Percentiles rank a stretch among this genome's conserved stretches.
phyloP scores from a whole-genome alignment of 2,888 invertebrate genomes.

The Pristionchus maxplancki region DNA sequence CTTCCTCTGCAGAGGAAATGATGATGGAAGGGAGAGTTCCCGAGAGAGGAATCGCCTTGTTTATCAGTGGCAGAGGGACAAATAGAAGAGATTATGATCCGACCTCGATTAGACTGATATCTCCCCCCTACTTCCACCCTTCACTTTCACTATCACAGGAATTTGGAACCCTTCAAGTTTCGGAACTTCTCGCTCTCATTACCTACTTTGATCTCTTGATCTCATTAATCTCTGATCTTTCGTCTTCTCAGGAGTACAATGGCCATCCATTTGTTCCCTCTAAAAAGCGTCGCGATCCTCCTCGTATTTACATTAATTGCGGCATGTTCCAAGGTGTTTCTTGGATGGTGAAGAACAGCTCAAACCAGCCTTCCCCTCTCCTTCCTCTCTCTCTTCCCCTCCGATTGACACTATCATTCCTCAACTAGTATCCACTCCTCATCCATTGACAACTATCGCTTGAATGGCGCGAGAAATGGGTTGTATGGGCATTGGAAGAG shows the following conservation, averaged over 20 bases:
- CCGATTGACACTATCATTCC: slow-evolving; percentile 42
- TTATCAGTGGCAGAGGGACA: neutral
- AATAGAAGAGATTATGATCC: slow-evolving; percentile 24
- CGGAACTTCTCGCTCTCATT: neutral
- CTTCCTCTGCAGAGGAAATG: neutral
- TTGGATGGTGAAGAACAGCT: slow-evolving; percentile 19
- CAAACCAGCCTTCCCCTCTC: slow-evolving; percentile 10
- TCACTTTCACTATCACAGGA: neutral
- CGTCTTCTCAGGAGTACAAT: neutral
- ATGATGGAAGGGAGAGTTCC: neutral
- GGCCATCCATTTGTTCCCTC: neutral
- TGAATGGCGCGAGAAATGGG: slow-evolving; percentile 35
- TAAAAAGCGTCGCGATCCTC: slow-evolving; percentile 34
- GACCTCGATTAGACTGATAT: slow-evolving; percentile 32
- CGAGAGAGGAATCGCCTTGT: neutral
- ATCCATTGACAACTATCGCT: slow-evolving; percentile 22
- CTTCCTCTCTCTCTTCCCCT: neutral
- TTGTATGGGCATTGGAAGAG: neutral
- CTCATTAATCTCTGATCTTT: neutral
- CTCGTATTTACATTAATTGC: slow-evolving; percentile 40
- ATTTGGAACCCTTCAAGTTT: neutral
- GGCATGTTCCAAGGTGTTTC: slow-evolving; percentile 34
- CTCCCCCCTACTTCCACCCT: neutral
- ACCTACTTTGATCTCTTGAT: neutral
- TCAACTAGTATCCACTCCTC: slow-evolving; percentile 40